Evolutionary conservation across 2,797 vertebrate species (phyloP).

Genomic region (Darevskia nairensis): DNA sequence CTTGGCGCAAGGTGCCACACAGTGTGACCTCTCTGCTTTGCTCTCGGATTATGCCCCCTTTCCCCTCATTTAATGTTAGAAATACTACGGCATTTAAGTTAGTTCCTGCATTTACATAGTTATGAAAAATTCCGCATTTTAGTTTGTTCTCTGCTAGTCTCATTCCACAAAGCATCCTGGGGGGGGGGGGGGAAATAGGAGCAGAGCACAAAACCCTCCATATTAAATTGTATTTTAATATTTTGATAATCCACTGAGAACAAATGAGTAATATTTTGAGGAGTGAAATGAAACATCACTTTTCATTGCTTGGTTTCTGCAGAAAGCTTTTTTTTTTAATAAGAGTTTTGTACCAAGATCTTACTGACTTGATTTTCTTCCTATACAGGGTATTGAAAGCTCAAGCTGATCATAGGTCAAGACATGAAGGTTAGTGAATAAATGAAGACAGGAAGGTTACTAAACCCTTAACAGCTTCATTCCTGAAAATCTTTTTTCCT

Average conservation of each 20-base stretch:
- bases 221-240: neutral
- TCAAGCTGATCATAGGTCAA: constrained; percentile 95
- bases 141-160: neutral
- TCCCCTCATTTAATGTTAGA: neutral
- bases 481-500: neutral
- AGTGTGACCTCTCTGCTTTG: neutral
- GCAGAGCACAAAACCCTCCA: neutral
- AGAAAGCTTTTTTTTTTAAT: neutral
- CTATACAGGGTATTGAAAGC: constrained; percentile 92
- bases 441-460: neutral
- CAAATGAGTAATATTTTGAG: neutral
- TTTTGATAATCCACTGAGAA: constrained; percentile 1
- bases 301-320: constrained; percentile 4
- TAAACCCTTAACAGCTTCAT: neutral
- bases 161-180: neutral
- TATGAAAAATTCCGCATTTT: neutral
- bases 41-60: neutral
- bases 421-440: constrained; percentile 91
- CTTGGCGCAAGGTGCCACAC: neutral
- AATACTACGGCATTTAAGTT: too few relatives aligned
- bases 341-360: constrained; percentile 30
- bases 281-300: neutral
- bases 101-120: too few relatives aligned
- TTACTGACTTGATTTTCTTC: constrained; percentile 57
- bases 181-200: neutral